phyloP scores from a whole-genome alignment of 2,797 vertebrate genomes.

The Acanthopagrus latus region DNA sequence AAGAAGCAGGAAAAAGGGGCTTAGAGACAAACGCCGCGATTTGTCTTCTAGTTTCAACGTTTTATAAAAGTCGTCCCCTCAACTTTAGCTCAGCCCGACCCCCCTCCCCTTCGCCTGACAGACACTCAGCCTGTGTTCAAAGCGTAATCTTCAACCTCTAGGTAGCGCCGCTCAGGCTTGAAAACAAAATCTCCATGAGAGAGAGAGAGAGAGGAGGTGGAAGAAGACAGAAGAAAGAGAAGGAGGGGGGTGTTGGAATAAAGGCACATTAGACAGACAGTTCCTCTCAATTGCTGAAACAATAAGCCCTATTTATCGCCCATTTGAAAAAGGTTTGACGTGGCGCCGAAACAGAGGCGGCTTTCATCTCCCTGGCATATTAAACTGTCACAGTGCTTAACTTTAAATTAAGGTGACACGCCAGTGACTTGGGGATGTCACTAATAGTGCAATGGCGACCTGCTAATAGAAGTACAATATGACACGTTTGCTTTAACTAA shows the following conservation, averaged over 20 bases:
- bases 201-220: slow-evolving; percentile 56
- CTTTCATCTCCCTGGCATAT: slow-evolving; percentile 83
- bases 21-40: slow-evolving; percentile 58
- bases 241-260: slow-evolving; percentile 49
- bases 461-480: slow-evolving; percentile 86
- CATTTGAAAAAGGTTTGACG: slow-evolving; percentile 81
- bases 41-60: slow-evolving; percentile 55
- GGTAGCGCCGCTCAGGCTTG: slow-evolving; percentile 73
- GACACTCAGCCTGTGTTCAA: slow-evolving; percentile 73
- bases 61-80: slow-evolving; percentile 32
- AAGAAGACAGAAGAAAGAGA: slow-evolving; percentile 25
- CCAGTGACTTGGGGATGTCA: slow-evolving; percentile 80
- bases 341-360: slow-evolving; percentile 75
- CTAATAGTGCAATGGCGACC: slow-evolving; percentile 83
- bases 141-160: slow-evolving; percentile 80
- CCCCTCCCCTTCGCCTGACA: slow-evolving; percentile 71
- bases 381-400: slow-evolving; percentile 87
- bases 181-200: slow-evolving; percentile 73
- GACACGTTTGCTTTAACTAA: slow-evolving; percentile 86
- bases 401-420: slow-evolving; percentile 86
- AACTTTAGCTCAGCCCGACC: slow-evolving; percentile 49
- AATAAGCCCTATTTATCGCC: slow-evolving; percentile 86
- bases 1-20: slow-evolving; percentile 30
- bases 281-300: slow-evolving; percentile 79
- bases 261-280: slow-evolving; percentile 80